phyloP scores from a whole-genome alignment of 2,113 vertebrate species.

The Camelus dromedarius region DNA sequence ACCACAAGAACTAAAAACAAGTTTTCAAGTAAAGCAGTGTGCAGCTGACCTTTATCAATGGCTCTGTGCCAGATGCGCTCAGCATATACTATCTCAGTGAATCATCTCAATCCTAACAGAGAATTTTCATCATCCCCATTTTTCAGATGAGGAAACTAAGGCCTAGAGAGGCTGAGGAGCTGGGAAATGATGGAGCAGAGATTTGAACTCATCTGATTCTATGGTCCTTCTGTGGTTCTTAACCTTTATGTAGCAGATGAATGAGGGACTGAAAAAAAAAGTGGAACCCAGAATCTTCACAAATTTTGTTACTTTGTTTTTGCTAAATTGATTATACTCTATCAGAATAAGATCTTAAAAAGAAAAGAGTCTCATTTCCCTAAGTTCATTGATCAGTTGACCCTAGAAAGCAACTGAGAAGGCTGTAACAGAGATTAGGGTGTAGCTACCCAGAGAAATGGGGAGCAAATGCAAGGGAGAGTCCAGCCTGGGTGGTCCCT shows the following conservation, averaged over 20 bases:
- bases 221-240: background rate
- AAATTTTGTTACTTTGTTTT: background rate
- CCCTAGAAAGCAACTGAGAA: background rate
- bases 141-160: constrained; percentile 14
- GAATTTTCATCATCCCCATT: background rate
- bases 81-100: background rate
- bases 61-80: background rate
- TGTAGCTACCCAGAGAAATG: background rate
- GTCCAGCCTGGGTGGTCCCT: fast-evolving
- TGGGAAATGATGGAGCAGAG: background rate
- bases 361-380: background rate
- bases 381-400: background rate
- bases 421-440: background rate
- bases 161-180: background rate
- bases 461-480: background rate
- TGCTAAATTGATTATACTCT: background rate
- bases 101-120: background rate
- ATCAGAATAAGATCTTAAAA: background rate
- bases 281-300: background rate
- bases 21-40: background rate
- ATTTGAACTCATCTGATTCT: background rate
- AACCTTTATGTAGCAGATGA: background rate
- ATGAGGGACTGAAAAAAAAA: background rate
- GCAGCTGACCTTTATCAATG: background rate
- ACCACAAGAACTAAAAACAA: background rate